phyloP scores from a whole-genome alignment of 2,888 invertebrate genomes.

The Drosophila koepferae region DNA sequence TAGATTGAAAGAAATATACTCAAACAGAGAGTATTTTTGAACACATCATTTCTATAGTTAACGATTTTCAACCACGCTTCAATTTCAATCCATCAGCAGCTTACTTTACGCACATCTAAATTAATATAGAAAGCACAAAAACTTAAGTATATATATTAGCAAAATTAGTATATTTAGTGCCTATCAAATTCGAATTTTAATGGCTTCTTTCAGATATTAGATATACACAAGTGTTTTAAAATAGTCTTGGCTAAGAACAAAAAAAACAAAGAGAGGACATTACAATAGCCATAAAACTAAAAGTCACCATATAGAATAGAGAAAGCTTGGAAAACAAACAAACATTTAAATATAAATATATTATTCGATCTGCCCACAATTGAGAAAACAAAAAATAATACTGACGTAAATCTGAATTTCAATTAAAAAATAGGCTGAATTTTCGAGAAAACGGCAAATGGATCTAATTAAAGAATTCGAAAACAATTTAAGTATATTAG shows the following conservation, averaged over 20 bases:
- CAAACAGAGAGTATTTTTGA: neutral
- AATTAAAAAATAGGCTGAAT: slow-evolving; percentile 12
- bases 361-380: slow-evolving; percentile 9
- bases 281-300: slow-evolving; percentile 1
- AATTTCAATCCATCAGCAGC: slow-evolving; percentile 1
- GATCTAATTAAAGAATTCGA: slow-evolving; percentile 44
- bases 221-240: slow-evolving; percentile 14
- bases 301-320: neutral
- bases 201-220: slow-evolving; percentile 4
- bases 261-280: neutral
- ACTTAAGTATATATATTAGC: slow-evolving; percentile 3
- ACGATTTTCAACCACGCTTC: neutral
- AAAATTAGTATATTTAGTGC: neutral
- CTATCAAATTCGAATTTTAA: slow-evolving; percentile 8
- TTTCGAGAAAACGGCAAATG: slow-evolving; percentile 32
- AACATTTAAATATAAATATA: neutral
- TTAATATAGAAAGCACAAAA: slow-evolving; percentile 1
- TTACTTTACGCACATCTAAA: neutral
- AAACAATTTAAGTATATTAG: slow-evolving; percentile 33
- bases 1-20: neutral
- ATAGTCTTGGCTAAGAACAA: slow-evolving; percentile 11
- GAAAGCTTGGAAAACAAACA: neutral
- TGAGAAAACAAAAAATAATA: neutral
- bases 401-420: slow-evolving; percentile 21
- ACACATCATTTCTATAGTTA: neutral